Evolutionary conservation across 1,140 invertebrate genomes (phyloP).

Genomic region (Zaprionus nigranus): DNA sequence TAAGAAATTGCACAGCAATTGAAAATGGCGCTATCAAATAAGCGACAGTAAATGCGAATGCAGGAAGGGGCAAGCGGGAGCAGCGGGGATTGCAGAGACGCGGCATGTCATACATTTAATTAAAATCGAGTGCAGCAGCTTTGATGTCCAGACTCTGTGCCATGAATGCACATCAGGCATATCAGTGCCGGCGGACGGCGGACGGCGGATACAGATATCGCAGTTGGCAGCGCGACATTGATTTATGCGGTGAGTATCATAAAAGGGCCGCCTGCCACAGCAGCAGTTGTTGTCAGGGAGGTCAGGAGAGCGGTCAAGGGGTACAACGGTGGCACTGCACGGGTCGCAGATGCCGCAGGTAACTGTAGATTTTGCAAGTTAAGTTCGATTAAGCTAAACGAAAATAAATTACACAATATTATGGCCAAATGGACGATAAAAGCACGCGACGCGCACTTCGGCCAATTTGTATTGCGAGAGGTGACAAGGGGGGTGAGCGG

Average conservation of each 20-base stretch:
- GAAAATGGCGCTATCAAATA: conserved; percentile 67
- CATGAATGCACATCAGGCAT: conserved; percentile 44
- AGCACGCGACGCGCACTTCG: conserved; percentile 35
- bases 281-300: conserved; percentile 5
- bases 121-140: conserved; percentile 70
- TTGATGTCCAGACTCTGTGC: conserved; percentile 55
- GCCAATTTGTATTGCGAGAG: conserved; percentile 29
- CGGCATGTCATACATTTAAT: conserved; percentile 66
- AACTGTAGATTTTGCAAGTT: conserved; percentile 29
- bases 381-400: conserved; percentile 75
- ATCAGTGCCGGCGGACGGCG: conserved; percentile 13
- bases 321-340: too few relatives aligned
- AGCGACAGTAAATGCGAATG: conserved; percentile 8
- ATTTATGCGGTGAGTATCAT: conserved; percentile 39
- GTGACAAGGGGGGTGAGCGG: too few relatives aligned
- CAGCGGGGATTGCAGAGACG: not conserved
- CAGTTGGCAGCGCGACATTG: conserved; percentile 37
- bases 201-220: conserved; percentile 12
- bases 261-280: conserved; percentile 19
- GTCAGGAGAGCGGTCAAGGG: not conserved
- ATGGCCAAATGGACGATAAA: conserved; percentile 60
- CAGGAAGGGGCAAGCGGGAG: not conserved
- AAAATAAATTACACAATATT: conserved; percentile 83
- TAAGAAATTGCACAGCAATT: conserved; percentile 80
- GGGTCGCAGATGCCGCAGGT: conserved; percentile 6